Evolutionary conservation across 2,888 invertebrate species (phyloP), one percentile per base, ranked within the genome.

Genomic region (Drosophila vallismaia): DNA sequence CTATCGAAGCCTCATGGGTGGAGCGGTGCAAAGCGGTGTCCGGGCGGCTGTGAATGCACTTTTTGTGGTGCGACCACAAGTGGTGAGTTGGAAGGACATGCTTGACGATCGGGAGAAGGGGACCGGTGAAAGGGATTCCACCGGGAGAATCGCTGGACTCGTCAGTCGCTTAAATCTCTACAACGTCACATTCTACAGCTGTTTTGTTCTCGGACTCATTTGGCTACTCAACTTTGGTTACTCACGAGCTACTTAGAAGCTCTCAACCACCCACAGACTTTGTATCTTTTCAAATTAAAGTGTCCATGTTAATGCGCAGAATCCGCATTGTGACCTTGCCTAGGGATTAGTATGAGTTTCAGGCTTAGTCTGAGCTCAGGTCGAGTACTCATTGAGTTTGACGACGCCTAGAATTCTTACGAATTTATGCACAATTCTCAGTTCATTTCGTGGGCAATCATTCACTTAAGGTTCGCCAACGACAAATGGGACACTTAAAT

Each of bases 1-100:
- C 29, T 89, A 89, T 75, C 90, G 92, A 14, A 91, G 89, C n/a
- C 76, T 82, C n/a, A 73, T 91, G 51, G 88, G 88, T 4, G 92
- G 92, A 0, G 91, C 91, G 0, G 90, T 91, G 0, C 90, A 91
- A 64, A 91, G 91, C 62, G 91, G 91, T 0, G 40, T 90, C 0
- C 77, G 91, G 49, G 89, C 92, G 4, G 92, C 92, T 0, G 74
- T 90, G 9, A 83, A 85, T 72, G 88, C 91, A 1, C 59, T 91
- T 6, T 78, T 90, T 1, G 58, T 89, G 8, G 69, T 90, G 2
- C 79, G 91, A 4, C 91, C 91, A 0, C 91, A 91, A 76, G 84
- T 79, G 49, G 88, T 91, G 1, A 58, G 67, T 7, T 91, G 90
- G 90, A 76, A 77, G 49, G 92, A 91, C 70, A 71, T 91, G 19